Percentiles rank a stretch among this genome's conserved stretches.
Evolutionary conservation across 1,140 invertebrate species (phyloP).

Genomic region (Tenebrio molitor): DNA sequence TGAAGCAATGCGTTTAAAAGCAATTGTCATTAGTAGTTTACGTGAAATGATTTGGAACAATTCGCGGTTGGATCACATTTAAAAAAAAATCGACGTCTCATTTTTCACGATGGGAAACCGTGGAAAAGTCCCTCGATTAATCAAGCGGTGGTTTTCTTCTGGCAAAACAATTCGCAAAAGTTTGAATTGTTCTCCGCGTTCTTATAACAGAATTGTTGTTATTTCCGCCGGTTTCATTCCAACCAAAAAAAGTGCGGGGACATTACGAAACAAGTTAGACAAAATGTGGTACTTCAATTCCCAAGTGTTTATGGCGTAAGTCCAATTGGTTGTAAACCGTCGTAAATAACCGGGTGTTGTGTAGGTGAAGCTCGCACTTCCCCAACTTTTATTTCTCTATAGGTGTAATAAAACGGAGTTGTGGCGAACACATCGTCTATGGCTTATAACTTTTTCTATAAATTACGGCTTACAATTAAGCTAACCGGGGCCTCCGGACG

Average conservation of each 20-base stretch:
- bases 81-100: no score
- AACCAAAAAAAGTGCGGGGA: neutral
- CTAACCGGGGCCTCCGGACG: conserved; percentile 8
- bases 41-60: no score
- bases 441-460: conserved; percentile 38
- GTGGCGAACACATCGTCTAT: conserved; percentile 7
- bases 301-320: conserved; percentile 17
- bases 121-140: conserved; percentile 1
- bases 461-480: conserved; percentile 34
- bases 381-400: conserved; percentile 23
- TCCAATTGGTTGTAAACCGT: conserved; percentile 17
- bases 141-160: conserved; percentile 5
- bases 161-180: conserved; percentile 10
- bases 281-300: neutral
- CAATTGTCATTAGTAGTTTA: no score
- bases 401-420: conserved; percentile 26
- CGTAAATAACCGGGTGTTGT: conserved; percentile 12
- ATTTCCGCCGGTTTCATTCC: neutral
- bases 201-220: conserved; percentile 14
- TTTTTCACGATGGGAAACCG: neutral
- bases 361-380: conserved; percentile 6
- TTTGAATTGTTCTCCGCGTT: conserved; percentile 17
- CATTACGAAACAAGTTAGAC: conserved; percentile 8
- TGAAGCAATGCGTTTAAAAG: no score
- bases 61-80: no score